Percentiles rank a stretch among this genome's conserved stretches.
phyloP scores from a whole-genome alignment of 2,113 vertebrate genomes.

The Neofelis nebulosa region DNA sequence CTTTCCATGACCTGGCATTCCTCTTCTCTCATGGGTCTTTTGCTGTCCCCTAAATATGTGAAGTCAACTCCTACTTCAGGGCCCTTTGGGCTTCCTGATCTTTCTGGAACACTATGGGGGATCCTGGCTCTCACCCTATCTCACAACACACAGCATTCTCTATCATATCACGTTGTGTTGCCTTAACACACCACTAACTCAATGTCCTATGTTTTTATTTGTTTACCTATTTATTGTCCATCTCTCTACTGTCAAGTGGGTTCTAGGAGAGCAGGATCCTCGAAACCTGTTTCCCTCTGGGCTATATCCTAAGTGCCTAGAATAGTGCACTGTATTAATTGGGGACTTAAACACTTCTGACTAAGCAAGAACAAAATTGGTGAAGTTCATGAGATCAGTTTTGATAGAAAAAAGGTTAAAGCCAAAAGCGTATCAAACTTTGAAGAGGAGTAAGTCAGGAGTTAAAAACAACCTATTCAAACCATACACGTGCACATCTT shows the following conservation, averaged over 20 bases:
- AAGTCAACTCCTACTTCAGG: not conserved
- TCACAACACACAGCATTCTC: not conserved
- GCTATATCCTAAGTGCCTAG: not conserved
- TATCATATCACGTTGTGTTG: too few relatives aligned
- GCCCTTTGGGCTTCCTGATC: not conserved
- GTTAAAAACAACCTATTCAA: not conserved
- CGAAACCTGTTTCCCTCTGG: not conserved
- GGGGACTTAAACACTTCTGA: not conserved
- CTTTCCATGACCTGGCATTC: not conserved
- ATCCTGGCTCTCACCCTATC: not conserved
- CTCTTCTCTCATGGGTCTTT: not conserved
- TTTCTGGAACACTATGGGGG: not conserved
- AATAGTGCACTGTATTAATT: not conserved
- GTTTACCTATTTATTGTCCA: not conserved
- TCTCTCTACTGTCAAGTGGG: not conserved
- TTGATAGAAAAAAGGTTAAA: not conserved
- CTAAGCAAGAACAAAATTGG: not conserved
- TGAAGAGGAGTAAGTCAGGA: not conserved
- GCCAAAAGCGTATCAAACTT: not conserved
- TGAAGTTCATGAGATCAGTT: not conserved
- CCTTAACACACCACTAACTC: not conserved
- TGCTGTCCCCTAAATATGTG: not conserved
- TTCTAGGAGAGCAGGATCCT: not conserved
- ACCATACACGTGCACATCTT: not conserved
- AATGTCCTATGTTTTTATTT: not conserved